Percentiles rank a stretch among this genome's conserved stretches.
Evolutionary conservation across 2,113 vertebrate genomes (phyloP).

Genomic region (Protobothrops flavoviridis): DNA sequence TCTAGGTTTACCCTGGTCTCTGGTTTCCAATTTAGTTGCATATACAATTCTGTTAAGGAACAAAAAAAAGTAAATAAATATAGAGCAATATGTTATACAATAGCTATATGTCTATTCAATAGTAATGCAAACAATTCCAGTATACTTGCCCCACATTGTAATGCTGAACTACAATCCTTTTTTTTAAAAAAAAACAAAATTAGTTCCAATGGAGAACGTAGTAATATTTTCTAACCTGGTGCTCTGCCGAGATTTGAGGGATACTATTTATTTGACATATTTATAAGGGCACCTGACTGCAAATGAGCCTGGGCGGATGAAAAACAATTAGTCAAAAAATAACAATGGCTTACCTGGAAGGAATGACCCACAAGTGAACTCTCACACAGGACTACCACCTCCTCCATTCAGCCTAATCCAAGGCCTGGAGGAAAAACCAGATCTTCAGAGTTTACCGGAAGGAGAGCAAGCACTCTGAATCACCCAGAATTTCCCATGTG

Average conservation of each 20-base stretch:
- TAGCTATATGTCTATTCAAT: neutral
- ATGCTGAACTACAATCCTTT: neutral
- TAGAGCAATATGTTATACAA: neutral
- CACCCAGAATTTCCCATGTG: neutral
- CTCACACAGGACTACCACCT: neutral
- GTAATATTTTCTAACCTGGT: neutral
- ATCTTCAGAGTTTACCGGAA: neutral
- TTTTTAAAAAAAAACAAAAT: neutral
- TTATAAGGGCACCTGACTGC: neutral
- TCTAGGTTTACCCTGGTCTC: neutral
- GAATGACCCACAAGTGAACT: neutral
- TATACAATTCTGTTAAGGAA: neutral
- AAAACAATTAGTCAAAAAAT: neutral
- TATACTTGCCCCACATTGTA: neutral
- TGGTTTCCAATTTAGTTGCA: conserved; percentile 10
- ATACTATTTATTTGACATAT: neutral
- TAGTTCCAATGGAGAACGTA: neutral
- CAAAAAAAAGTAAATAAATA: neutral
- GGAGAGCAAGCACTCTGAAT: neutral
- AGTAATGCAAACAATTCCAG: neutral
- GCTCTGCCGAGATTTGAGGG: neutral
- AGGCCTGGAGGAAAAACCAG: neutral
- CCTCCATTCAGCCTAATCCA: neutral
- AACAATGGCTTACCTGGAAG: neutral
- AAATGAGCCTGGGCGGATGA: neutral